Evolutionary conservation across 2,888 invertebrate species (phyloP), one percentile per base, ranked within the genome.

Genomic region (Plutella xylostella): DNA sequence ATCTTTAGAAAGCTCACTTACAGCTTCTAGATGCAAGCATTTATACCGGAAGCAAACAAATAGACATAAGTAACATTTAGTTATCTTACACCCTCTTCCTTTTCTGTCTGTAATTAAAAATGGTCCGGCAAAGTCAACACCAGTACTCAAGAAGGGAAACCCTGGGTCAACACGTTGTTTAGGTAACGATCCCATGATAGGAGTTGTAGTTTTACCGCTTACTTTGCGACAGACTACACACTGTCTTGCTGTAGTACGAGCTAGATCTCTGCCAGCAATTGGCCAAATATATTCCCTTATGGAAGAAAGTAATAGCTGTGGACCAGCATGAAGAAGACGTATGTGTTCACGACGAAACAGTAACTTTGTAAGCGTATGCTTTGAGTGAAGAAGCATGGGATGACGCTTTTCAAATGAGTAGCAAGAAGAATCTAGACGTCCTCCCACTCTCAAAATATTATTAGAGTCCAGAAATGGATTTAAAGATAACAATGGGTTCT

Each of bases 91-190:
- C 6, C 34, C 33, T n/a, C 33, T 6, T 14, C 33, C 33, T 14
- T 33, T 33, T 7, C 33, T 12, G 18, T 14, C 42, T 12, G 20
- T 45, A 12, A 45, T 31, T 2, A 45, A 45, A 39, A n/a, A n/a
- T n/a, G n/a, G n/a, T n/a, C n/a, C 38, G 2, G 44, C 37, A 37
- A 37, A 30, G 17, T 37, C 38, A 9, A 38, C 35, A 15, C 35
- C 21, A 30, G 25, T 35, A 3, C 25, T 11, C 4, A 3, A 14
- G 17, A 25, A 43, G 11, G 35, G 43, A 17, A 19, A 11, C 7
- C 19, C 22, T 22, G 30, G 5, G 14, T 6, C 31, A 3, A 42
- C 18, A 19, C 35, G 34, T n/a, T 35, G 12, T 2, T 21, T 15
- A 15, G 35, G 35, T n/a, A 35, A 17, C 17, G 21, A 20, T 17